phyloP scores from a whole-genome alignment of 2,888 invertebrate genomes.

The Mesochorus sp. region DNA sequence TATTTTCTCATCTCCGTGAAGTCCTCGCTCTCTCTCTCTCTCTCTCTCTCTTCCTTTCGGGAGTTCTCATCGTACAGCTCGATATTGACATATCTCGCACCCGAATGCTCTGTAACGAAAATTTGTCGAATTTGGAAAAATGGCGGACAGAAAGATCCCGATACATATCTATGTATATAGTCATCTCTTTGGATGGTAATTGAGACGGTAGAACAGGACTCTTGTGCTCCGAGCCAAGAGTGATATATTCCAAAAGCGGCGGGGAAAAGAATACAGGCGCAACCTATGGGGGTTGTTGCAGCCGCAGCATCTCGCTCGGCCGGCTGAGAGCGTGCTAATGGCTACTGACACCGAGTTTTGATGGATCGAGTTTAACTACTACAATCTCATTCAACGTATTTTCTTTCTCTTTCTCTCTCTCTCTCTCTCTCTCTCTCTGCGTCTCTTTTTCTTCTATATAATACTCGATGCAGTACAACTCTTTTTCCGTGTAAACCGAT shows the following conservation, averaged over 20 bases:
- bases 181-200: not conserved
- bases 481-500: not conserved
- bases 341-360: slow-evolving; percentile 86
- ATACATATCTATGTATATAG: not conserved
- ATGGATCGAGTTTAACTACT: slow-evolving; percentile 83
- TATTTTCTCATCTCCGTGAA: slow-evolving; percentile 24
- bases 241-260: not conserved
- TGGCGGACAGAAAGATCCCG: not conserved
- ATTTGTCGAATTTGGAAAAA: not conserved
- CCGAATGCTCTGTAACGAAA: not conserved
- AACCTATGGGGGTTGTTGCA: slow-evolving; percentile 59
- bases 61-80: too few relatives aligned
- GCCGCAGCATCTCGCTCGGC: slow-evolving; percentile 67
- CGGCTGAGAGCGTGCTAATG: slow-evolving; percentile 85
- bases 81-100: slow-evolving; percentile 48
- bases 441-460: slow-evolving; percentile 38
- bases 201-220: not conserved
- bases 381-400: slow-evolving; percentile 47
- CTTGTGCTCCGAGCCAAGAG: not conserved
- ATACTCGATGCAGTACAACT: slow-evolving; percentile 15
- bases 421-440: slow-evolving; percentile 1
- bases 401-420: slow-evolving; percentile 12
- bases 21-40: not conserved
- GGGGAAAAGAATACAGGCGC: not conserved
- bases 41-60: slow-evolving; percentile 24